Evolutionary conservation across 2,113 vertebrate species (phyloP).

Genomic region (Tyto alba): DNA sequence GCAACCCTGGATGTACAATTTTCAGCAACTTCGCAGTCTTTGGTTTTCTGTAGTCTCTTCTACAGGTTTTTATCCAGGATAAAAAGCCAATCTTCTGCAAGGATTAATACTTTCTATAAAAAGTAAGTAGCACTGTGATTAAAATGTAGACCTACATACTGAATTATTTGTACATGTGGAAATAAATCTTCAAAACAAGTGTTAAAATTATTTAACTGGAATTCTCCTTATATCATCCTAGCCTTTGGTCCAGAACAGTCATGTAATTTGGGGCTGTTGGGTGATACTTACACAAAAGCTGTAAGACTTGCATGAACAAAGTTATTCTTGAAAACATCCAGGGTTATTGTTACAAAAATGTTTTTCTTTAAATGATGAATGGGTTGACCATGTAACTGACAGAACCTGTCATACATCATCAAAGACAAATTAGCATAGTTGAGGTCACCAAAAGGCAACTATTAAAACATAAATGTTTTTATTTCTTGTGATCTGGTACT

Average conservation of each 20-base stretch:
- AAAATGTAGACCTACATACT: background rate
- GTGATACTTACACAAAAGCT: background rate
- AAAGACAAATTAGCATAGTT: conserved; percentile 37
- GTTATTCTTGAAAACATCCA: background rate
- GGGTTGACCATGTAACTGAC: conserved; percentile 40
- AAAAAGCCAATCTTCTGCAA: background rate
- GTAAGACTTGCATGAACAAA: background rate
- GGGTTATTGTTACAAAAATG: background rate
- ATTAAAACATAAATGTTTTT: conserved; percentile 58
- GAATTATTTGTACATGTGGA: background rate
- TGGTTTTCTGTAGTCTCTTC: background rate
- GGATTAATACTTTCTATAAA: background rate
- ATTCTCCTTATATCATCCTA: background rate
- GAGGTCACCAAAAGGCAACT: conserved; percentile 52
- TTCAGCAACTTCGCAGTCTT: background rate
- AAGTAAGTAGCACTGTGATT: background rate
- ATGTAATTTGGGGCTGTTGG: background rate
- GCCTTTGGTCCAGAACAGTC: background rate
- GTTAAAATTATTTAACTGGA: background rate
- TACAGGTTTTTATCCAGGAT: background rate
- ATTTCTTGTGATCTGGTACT: conserved; percentile 39
- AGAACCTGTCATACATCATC: conserved; percentile 22
- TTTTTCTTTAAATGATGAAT: conserved; percentile 42
- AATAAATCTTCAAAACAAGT: background rate
- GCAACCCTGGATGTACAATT: background rate